Conservation (phyloP, 2,113 vertebrate genomes). For the Oriolus oriolus region DNA sequence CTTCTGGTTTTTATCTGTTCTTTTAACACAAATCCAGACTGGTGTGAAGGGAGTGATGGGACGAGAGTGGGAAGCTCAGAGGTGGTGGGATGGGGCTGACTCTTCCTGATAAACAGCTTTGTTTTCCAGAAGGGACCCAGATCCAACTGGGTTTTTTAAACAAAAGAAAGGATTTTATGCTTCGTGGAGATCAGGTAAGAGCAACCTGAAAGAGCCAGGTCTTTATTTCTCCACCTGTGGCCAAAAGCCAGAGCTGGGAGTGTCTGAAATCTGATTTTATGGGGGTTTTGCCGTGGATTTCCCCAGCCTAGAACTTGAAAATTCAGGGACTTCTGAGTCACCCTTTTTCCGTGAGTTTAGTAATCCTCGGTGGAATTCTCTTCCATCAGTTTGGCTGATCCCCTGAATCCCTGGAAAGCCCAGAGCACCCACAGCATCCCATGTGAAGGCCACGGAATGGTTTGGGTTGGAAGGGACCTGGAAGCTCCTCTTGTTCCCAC, state of each 20-base stretch:
- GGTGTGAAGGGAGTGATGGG: background rate
- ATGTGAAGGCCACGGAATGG: accelerated
- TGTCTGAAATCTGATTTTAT: background rate
- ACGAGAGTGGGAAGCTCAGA: background rate
- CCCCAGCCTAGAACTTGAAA: background rate
- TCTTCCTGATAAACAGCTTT: background rate
- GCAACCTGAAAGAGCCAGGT: background rate
- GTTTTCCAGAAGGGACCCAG: background rate
- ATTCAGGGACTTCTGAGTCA: accelerated
- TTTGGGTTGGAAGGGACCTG: background rate
- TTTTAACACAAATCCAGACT: background rate
- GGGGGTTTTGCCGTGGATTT: background rate
- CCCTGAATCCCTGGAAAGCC: background rate
- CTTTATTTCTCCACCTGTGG: background rate
- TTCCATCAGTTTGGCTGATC: background rate
- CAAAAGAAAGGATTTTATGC: background rate
- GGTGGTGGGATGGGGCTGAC: background rate
- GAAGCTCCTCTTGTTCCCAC: background rate
- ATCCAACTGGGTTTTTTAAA: background rate
- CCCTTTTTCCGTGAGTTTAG: background rate
- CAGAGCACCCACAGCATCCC: background rate
- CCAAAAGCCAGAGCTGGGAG: background rate
- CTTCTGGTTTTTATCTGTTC: background rate
- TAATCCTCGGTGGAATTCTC: background rate
- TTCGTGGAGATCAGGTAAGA: background rate